phyloP scores from a whole-genome alignment of 2,113 vertebrate genomes.

The Melozone crissalis region DNA sequence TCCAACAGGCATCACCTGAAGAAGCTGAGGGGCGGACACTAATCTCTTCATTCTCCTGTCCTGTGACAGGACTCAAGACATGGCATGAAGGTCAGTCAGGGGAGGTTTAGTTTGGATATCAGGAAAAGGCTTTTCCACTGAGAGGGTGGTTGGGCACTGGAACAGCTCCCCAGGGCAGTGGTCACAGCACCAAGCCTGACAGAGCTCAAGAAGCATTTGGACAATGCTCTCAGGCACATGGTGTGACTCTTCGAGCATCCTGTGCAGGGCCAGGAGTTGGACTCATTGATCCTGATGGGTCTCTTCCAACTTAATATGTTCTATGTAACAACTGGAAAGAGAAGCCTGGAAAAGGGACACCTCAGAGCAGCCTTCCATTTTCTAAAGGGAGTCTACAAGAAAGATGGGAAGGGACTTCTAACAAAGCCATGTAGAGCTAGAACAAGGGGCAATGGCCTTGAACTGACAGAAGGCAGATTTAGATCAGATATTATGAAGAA shows the following conservation, averaged over 20 bases:
- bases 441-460: background rate
- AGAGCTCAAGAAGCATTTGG: background rate
- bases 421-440: background rate
- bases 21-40: background rate
- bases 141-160: background rate
- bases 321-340: background rate
- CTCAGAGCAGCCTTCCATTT: background rate
- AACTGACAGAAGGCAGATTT: background rate
- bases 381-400: fast-evolving
- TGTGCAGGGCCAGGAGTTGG: background rate
- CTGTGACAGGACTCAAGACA: background rate
- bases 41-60: background rate
- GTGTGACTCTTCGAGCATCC: background rate
- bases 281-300: background rate
- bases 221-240: background rate
- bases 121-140: background rate
- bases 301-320: background rate
- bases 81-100: too few species aligned
- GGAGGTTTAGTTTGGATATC: background rate
- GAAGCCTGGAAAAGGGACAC: background rate
- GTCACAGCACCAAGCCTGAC: too few species aligned
- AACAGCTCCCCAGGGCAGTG: background rate
- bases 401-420: background rate
- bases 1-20: fast-evolving
- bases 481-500: background rate